Evolutionary conservation across 2,888 invertebrate species (phyloP).

Genomic region (Cetonia aurata): DNA sequence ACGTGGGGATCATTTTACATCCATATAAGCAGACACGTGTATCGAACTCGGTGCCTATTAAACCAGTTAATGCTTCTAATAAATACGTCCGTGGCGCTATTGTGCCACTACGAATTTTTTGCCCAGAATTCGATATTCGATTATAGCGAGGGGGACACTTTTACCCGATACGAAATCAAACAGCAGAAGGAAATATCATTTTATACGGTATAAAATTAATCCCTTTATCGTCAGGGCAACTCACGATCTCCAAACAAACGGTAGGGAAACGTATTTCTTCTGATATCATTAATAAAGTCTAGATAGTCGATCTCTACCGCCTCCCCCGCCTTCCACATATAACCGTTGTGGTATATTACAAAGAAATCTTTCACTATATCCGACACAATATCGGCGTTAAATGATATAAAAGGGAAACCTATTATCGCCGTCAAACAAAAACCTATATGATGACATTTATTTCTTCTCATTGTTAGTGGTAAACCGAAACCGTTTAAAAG

Average conservation of each 20-base stretch:
- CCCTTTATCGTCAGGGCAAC: conserved; percentile 35
- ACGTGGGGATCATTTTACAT: conserved; percentile 21
- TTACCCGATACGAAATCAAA: background rate
- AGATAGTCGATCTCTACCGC: too few species aligned
- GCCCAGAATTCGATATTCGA: conserved; percentile 3
- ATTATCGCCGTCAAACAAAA: too few species aligned
- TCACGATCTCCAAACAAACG: conserved; percentile 28
- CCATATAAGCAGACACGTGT: conserved; percentile 14
- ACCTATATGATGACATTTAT: too few species aligned
- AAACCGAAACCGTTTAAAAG: too few species aligned
- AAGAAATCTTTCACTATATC: too few species aligned
- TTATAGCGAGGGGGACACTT: background rate
- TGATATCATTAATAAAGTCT: conserved; percentile 12
- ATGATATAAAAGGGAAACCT: too few species aligned
- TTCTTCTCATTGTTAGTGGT: too few species aligned
- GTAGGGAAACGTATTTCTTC: background rate
- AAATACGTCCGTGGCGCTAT: conserved; percentile 19
- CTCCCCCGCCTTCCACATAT: too few species aligned
- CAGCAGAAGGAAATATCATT: conserved; percentile 13
- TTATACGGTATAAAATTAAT: conserved; percentile 27
- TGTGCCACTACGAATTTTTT: background rate
- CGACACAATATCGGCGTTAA: too few species aligned
- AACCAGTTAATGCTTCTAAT: conserved; percentile 35
- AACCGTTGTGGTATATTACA: too few species aligned
- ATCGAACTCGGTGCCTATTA: conserved; percentile 28